Percentiles rank a stretch among this genome's conserved stretches.
Conservation (phyloP, 2,113 vertebrate genomes). For the Atlantisia rogersi region DNA sequence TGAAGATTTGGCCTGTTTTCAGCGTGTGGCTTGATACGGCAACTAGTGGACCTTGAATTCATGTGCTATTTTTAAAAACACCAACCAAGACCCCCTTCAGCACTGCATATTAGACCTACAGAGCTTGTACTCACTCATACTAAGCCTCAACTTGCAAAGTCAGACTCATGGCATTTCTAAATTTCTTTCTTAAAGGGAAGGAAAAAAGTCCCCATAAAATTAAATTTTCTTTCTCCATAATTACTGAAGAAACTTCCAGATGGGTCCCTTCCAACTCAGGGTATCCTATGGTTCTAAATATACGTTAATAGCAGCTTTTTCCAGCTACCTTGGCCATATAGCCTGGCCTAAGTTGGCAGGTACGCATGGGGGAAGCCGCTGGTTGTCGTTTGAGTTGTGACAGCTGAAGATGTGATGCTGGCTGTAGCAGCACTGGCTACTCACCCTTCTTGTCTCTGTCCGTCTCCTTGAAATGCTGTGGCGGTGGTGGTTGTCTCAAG, state of each 20-base stretch:
- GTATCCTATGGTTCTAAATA: not conserved
- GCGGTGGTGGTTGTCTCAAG: not conserved
- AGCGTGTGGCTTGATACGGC: not conserved
- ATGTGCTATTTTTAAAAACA: not conserved
- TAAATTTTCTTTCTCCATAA: not conserved
- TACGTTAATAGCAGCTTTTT: fast-evolving
- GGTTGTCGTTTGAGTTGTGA: not conserved
- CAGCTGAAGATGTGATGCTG: fast-evolving
- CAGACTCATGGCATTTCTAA: not conserved
- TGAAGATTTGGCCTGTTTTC: not conserved
- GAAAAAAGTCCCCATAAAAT: not conserved
- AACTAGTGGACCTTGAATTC: not conserved
- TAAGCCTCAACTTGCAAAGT: not conserved
- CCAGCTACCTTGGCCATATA: not conserved
- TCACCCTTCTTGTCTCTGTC: not conserved
- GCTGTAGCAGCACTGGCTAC: fast-evolving
- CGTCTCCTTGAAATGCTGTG: not conserved
- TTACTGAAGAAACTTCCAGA: not conserved
- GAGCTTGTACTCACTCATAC: fast-evolving
- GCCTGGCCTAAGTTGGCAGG: fast-evolving
- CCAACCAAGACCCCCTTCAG: not conserved
- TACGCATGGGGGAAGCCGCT: fast-evolving
- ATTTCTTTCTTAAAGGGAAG: not conserved
- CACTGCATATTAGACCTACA: not conserved
- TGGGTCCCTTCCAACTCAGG: not conserved